Evolutionary conservation across 2,888 invertebrate genomes (phyloP), one percentile per base, ranked within the genome.

Genomic region (Eumacrocentrus americanus): DNA sequence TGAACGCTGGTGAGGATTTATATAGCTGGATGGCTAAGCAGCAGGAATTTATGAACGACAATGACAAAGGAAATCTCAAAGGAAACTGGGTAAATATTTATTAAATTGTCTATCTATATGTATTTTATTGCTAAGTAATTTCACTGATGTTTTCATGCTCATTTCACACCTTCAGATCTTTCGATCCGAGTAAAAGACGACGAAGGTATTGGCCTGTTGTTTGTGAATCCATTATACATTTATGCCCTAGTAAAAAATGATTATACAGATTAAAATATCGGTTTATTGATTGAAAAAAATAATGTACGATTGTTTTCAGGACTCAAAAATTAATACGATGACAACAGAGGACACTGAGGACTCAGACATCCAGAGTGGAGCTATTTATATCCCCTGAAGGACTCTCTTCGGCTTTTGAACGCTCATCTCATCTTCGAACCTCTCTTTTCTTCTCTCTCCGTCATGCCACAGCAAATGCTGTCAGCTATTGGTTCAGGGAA

Each of bases 1-100:
- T 86, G 40, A 87, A 87, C 70, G 86, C 87, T 14, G 87, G 88
- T n/a, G 94, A 94, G 75, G 95, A 96, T 81, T 83, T 97, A 42
- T 96, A 97, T 80, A 92, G 91, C 70, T 97, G 96, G 96, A 96
- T 97, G 96, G 94, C 94, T 1, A 92, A 94, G 72, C 95, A 96
- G 73, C 92, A 94, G 70, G 85, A 85, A 64, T 83, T 83, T 64
- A 80, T 83, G 58, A 81, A 82, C n/a, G 81, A 80, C 54, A 78
- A 77, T 44, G 87, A 81, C 29, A 79, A 76, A 60, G 71, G 70
- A 60, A 76, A 77, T 62, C 70, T 80, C 11, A 80, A 76, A 63
- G 79, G 79, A 61, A 79, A 81, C 63, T 81, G 11, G 81, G 80
- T 81, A 67, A 67, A 5, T 40, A 25, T 7, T 12, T 38, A n/a